Evolutionary conservation across 2,113 vertebrate species (phyloP).

Genomic region (Stercorarius parasiticus): DNA sequence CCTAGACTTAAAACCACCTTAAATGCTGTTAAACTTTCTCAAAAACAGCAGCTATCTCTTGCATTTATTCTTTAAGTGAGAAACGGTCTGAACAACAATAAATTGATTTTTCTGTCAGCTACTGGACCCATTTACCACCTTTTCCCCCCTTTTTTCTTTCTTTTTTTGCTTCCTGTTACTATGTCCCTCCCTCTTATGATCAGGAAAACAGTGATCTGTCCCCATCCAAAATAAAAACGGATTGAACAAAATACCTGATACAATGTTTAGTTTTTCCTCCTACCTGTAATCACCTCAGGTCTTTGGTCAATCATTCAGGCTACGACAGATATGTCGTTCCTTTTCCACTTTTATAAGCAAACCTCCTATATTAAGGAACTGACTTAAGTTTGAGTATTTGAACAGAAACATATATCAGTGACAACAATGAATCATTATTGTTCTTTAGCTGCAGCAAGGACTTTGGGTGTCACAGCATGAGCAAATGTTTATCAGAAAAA

Average conservation of each 20-base stretch:
- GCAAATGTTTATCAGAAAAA: not conserved
- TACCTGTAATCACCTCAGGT: not conserved
- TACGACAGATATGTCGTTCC: not conserved
- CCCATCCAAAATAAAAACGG: not conserved
- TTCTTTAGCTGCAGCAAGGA: not conserved
- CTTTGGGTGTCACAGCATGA: not conserved
- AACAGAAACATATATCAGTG: not conserved
- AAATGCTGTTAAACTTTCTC: not conserved
- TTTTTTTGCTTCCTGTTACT: not conserved
- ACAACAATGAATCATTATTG: not conserved
- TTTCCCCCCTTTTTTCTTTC: too few relatives aligned
- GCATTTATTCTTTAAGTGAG: not conserved
- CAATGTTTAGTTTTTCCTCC: not conserved
- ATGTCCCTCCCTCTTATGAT: not conserved
- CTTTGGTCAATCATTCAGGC: not conserved
- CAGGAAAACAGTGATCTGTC: not conserved
- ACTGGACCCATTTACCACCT: not conserved
- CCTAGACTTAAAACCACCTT: not conserved
- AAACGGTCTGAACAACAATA: not conserved
- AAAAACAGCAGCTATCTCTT: not conserved
- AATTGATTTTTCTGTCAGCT: not conserved
- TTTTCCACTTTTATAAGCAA: not conserved
- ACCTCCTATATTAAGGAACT: not conserved
- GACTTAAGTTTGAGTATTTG: not conserved
- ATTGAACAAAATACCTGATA: not conserved